Conservation (phyloP, 1,140 invertebrate genomes). For the Drosophila fuyamai region DNA sequence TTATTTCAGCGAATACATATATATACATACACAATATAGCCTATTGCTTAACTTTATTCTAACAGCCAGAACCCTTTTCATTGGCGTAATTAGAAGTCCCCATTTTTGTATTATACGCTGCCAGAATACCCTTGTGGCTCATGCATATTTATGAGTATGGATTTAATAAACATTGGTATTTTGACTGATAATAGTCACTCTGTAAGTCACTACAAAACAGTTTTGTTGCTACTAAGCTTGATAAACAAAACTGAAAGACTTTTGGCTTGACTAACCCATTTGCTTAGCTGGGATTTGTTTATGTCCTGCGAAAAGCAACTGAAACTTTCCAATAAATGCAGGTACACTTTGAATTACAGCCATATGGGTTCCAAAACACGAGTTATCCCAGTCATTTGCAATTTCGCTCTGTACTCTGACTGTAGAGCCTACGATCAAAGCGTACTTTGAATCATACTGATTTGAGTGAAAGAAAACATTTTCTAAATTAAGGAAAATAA, state of each 20-base stretch:
- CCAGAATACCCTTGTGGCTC: slow-evolving; percentile 1
- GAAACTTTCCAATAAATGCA: too few species aligned
- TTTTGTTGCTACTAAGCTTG: slow-evolving; percentile 7
- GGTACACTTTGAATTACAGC: not conserved
- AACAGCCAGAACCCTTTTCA: slow-evolving; percentile 18
- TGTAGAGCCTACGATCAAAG: slow-evolving; percentile 52
- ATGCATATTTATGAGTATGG: slow-evolving; percentile 83
- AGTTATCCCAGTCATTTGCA: not conserved
- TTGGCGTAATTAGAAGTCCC: slow-evolving; percentile 61
- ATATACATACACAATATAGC: not conserved
- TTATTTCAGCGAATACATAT: slow-evolving; percentile 34
- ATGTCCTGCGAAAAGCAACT: too few species aligned
- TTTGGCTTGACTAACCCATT: too few species aligned
- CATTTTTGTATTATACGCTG: slow-evolving; percentile 17
- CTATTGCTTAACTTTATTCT: slow-evolving; percentile 41
- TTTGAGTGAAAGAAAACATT: slow-evolving; percentile 64
- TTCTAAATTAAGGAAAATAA: slow-evolving; percentile 78
- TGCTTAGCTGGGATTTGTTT: too few species aligned
- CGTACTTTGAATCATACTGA: slow-evolving; percentile 58
- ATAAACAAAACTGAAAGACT: not conserved
- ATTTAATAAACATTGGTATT: slow-evolving; percentile 71
- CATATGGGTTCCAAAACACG: slow-evolving; percentile 27
- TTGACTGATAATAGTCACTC: slow-evolving; percentile 27
- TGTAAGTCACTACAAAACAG: not conserved
- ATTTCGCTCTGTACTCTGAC: not conserved